These are phyloP conservation scores for Perithous albicinctus DNA, from an alignment of 2,888 invertebrate genomes.

Conservation along the genomic window DNA sequence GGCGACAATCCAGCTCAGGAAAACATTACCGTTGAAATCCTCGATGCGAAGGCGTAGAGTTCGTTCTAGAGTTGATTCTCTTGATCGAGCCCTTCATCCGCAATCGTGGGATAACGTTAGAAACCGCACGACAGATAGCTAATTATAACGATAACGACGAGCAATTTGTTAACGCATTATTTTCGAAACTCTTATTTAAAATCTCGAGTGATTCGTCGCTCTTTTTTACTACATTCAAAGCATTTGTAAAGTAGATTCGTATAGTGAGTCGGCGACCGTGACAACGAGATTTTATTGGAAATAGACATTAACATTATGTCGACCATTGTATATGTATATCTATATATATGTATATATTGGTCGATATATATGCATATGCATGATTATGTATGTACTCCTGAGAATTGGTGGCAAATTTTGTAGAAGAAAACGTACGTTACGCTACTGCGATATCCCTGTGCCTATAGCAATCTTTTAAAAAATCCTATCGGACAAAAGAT, in stretches of 20 bases:
- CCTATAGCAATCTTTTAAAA: conserved; percentile 58
- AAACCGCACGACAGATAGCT: conserved; percentile 22
- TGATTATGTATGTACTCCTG: background rate
- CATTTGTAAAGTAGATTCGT: background rate
- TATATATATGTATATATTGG: background rate
- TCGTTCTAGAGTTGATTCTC: conserved; percentile 78
- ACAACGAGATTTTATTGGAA: background rate
- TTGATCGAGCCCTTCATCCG: conserved; percentile 68
- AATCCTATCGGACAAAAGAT: conserved; percentile 9
- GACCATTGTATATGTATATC: background rate
- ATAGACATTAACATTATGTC: background rate
- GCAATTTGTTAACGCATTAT: conserved; percentile 30
- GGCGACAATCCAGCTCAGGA: conserved; percentile 85
- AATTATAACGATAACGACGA: conserved; percentile 34
- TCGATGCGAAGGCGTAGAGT: conserved; percentile 88
- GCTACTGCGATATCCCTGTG: conserved; percentile 60
- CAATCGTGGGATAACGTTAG: conserved; percentile 58
- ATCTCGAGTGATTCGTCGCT: conserved; percentile 1
- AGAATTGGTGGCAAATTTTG: conserved; percentile 28
- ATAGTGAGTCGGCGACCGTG: background rate
- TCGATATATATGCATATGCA: background rate
- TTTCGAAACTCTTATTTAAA: conserved; percentile 27
- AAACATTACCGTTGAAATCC: conserved; percentile 91
- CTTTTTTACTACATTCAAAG: conserved; percentile 10
- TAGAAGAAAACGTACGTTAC: conserved; percentile 35